Evolutionary conservation across 1,140 invertebrate species (phyloP).

Genomic region (Nebria ingens): DNA sequence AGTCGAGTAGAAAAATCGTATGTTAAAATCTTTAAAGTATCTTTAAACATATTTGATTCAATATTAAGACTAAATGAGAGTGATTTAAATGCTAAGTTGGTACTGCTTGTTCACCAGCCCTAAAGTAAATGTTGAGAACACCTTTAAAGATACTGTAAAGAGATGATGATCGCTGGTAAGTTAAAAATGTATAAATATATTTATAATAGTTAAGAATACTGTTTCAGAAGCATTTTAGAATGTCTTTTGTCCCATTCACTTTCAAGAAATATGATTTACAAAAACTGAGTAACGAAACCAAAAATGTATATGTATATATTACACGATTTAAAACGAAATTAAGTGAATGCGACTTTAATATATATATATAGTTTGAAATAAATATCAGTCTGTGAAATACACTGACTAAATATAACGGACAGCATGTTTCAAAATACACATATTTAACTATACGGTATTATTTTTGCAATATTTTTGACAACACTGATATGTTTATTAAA

Average conservation of each 20-base stretch:
- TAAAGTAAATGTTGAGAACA: neutral
- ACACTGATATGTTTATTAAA: constrained; percentile 9
- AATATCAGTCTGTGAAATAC: too few species aligned
- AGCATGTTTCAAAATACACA: neutral
- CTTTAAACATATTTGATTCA: neutral
- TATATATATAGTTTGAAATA: too few species aligned
- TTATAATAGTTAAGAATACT: constrained; percentile 5
- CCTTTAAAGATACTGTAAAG: neutral
- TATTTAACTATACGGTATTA: neutral
- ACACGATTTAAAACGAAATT: too few species aligned
- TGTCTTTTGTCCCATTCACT: neutral
- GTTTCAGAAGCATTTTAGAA: constrained; percentile 6
- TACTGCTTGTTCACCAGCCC: too few species aligned
- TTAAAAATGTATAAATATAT: neutral
- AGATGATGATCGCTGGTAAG: neutral
- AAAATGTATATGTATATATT: too few species aligned
- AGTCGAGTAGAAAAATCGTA: too few species aligned
- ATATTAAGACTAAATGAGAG: neutral
- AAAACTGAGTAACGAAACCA: too few species aligned
- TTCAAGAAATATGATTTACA: too few species aligned
- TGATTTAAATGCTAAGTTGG: too few species aligned
- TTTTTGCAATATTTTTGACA: constrained; percentile 2
- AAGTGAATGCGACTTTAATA: too few species aligned
- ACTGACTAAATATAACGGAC: neutral
- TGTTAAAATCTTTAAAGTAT: too few species aligned